These are phyloP conservation scores for Aphodius sticticus DNA, from an alignment of 2,888 invertebrate genomes.

Conservation along the genomic window DNA sequence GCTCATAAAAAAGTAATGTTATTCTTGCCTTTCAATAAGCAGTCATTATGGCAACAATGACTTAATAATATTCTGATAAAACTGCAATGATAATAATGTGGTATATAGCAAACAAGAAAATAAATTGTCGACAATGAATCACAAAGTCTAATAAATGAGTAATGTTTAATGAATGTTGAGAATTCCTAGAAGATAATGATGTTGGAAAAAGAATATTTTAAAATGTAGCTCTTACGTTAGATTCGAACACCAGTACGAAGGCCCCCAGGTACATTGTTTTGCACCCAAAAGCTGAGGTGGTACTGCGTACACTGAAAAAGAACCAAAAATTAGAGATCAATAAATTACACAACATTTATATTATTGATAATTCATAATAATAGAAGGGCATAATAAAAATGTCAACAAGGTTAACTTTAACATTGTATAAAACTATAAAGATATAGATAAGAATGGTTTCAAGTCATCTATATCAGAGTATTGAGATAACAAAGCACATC, in stretches of 20 bases:
- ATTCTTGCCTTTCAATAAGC: too few relatives aligned
- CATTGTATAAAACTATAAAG: background rate
- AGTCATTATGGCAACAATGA: background rate
- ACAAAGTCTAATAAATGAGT: background rate
- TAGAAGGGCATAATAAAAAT: background rate
- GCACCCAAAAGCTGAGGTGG: conserved; percentile 26
- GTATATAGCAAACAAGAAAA: background rate
- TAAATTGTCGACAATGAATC: background rate
- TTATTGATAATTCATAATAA: background rate
- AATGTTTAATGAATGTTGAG: background rate
- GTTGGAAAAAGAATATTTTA: background rate
- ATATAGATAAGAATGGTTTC: background rate
- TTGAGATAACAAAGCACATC: background rate
- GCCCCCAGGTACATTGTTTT: conserved; percentile 77
- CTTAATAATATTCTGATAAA: background rate
- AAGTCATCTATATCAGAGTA: background rate
- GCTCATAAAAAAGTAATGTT: too few relatives aligned
- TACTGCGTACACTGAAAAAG: conserved; percentile 10
- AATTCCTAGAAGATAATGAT: background rate
- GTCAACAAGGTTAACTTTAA: background rate
- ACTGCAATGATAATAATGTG: background rate
- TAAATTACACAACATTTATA: background rate
- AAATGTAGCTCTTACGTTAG: conserved; percentile 60
- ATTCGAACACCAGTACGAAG: conserved; percentile 81
- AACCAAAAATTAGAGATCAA: too few relatives aligned